phyloP scores from a whole-genome alignment of 2,113 vertebrate species.

The Amblyornis subalaris region DNA sequence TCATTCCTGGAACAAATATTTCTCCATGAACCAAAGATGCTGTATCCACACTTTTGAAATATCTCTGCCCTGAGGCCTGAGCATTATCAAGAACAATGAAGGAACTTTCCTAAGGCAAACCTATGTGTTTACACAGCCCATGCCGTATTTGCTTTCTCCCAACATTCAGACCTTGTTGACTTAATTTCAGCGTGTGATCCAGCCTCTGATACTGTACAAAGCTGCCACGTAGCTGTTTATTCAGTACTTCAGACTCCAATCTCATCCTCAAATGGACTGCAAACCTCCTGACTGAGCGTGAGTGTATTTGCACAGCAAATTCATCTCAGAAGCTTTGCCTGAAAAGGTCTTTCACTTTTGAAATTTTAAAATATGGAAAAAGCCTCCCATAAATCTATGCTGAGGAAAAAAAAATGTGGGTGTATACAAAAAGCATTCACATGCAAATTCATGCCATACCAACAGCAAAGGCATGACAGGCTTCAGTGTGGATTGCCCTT shows the following conservation, averaged over 20 bases:
- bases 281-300: neutral
- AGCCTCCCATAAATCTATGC: neutral
- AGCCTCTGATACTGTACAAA: neutral
- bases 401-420: neutral
- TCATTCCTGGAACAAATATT: neutral
- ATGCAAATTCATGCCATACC: neutral
- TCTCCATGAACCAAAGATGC: neutral
- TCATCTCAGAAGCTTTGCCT: neutral
- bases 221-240: slow-evolving; percentile 23
- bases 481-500: neutral
- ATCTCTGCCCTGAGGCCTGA: neutral
- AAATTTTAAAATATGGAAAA: neutral
- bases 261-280: neutral
- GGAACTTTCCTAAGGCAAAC: neutral
- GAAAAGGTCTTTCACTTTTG: neutral
- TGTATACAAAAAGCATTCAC: neutral
- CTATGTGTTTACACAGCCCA: neutral
- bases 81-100: neutral
- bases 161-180: slow-evolving; percentile 20
- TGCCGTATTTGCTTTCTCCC: slow-evolving; percentile 26
- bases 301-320: neutral
- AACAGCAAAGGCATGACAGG: neutral
- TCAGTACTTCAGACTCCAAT: slow-evolving; percentile 23
- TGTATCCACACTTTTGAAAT: neutral
- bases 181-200: neutral